phyloP scores from a whole-genome alignment of 2,113 vertebrate species.

The Brachyhypopomus gauderio region DNA sequence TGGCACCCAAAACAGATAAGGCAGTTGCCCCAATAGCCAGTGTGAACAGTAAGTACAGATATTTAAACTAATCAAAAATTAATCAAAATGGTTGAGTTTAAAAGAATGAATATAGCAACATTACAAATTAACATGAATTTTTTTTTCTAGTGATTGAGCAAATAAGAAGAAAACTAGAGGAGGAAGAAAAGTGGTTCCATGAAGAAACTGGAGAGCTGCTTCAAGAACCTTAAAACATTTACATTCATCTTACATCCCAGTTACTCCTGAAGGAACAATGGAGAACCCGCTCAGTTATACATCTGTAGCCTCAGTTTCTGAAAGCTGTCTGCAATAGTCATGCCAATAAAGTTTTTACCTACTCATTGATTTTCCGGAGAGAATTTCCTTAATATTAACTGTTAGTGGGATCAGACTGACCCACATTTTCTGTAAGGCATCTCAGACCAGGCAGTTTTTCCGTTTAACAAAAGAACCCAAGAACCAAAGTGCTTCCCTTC shows the following conservation, averaged over 20 bases:
- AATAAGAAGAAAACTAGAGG: constrained; percentile 49
- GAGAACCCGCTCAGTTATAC: no score
- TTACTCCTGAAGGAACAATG: background rate
- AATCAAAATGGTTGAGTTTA: background rate
- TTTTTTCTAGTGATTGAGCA: constrained; percentile 42
- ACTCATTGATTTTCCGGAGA: no score
- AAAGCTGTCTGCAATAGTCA: no score
- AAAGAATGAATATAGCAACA: background rate
- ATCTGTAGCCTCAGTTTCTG: no score
- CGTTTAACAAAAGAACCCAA: no score
- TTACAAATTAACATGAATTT: background rate
- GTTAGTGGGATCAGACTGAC: no score
- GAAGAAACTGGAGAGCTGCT: no score
- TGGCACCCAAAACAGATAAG: background rate
- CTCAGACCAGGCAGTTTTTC: no score
- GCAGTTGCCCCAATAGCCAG: background rate
- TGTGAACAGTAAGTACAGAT: constrained; percentile 18
- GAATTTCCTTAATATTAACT: no score
- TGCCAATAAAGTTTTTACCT: no score
- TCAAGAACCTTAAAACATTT: background rate
- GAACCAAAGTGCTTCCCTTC: no score
- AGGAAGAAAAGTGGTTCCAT: constrained; percentile 29
- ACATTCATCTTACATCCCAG: background rate
- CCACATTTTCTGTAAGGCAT: no score
- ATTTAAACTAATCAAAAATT: background rate